Conservation (phyloP, 1,140 invertebrate species). For the Charaxes varanes region DNA sequence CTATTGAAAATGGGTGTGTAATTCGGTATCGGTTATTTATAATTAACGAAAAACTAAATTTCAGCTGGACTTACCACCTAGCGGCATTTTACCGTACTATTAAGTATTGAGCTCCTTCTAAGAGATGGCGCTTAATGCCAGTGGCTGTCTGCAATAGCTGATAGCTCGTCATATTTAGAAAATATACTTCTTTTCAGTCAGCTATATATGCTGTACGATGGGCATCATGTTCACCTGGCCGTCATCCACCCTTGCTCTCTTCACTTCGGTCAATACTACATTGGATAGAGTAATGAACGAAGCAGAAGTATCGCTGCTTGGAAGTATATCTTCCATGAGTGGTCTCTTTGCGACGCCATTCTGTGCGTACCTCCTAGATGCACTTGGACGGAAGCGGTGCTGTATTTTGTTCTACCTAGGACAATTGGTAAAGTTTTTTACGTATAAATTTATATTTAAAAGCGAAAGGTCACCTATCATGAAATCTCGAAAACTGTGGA, state of each 20-base stretch:
- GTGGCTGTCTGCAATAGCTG: no score
- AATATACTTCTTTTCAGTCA: slow-evolving; percentile 49
- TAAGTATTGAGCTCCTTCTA: no score
- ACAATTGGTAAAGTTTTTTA: slow-evolving; percentile 42
- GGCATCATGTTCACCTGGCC: slow-evolving; percentile 47
- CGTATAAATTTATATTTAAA: no score
- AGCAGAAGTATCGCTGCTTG: slow-evolving; percentile 37
- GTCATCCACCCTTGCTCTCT: slow-evolving; percentile 37
- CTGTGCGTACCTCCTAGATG: slow-evolving; percentile 32
- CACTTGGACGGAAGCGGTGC: slow-evolving; percentile 41
- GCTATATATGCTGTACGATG: slow-evolving; percentile 34
- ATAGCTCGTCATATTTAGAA: no score
- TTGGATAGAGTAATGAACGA: slow-evolving; percentile 42
- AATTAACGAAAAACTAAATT: no score
- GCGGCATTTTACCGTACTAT: no score
- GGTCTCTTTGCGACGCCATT: slow-evolving; percentile 35
- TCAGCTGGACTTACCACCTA: no score
- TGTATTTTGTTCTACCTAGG: slow-evolving; percentile 23
- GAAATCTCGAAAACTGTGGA: neutral
- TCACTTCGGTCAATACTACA: slow-evolving; percentile 41
- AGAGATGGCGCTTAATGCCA: no score
- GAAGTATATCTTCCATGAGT: slow-evolving; percentile 39
- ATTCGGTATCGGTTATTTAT: no score
- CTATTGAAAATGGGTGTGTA: no score
- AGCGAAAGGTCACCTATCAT: no score